Conservation (phyloP, 2,113 vertebrate species). For the Piaya cayana region DNA sequence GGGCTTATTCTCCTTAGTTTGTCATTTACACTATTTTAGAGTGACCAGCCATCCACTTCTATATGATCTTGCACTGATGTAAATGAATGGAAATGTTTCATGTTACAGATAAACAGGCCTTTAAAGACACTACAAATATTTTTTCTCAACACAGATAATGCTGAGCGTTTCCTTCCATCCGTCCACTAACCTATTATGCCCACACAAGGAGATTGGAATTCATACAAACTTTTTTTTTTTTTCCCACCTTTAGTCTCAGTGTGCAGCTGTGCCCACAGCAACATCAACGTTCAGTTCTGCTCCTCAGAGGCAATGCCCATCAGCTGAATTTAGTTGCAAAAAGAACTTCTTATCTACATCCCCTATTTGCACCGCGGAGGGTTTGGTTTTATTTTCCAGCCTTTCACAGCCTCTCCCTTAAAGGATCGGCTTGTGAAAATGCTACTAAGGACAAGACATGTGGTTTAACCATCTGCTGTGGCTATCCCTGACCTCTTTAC, state of each 20-base stretch:
- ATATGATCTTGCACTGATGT: not conserved
- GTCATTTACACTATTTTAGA: not conserved
- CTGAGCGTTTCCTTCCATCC: not conserved
- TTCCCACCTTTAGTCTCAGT: not conserved
- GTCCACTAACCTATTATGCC: not conserved
- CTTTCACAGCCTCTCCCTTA: not conserved
- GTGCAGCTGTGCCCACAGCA: not conserved
- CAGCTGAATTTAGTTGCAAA: not conserved
- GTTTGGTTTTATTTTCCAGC: rapidly evolving
- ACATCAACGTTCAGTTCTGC: not conserved
- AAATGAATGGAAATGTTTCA: not conserved
- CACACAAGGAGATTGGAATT: not conserved
- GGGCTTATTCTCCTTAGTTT: not conserved
- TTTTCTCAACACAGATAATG: not conserved
- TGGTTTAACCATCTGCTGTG: slow-evolving; percentile 10
- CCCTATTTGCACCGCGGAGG: not conserved
- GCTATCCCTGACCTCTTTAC: not conserved
- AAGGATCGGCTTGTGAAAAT: not conserved
- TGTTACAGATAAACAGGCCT: not conserved
- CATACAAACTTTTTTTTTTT: not conserved
- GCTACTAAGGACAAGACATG: not conserved
- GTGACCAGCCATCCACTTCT: not conserved
- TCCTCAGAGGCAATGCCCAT: not conserved
- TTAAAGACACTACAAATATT: not conserved
- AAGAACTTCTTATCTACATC: not conserved